Evolutionary conservation across 2,888 invertebrate genomes (phyloP), one percentile per base, ranked within the genome.

Genomic region (Drosophila affinis): DNA sequence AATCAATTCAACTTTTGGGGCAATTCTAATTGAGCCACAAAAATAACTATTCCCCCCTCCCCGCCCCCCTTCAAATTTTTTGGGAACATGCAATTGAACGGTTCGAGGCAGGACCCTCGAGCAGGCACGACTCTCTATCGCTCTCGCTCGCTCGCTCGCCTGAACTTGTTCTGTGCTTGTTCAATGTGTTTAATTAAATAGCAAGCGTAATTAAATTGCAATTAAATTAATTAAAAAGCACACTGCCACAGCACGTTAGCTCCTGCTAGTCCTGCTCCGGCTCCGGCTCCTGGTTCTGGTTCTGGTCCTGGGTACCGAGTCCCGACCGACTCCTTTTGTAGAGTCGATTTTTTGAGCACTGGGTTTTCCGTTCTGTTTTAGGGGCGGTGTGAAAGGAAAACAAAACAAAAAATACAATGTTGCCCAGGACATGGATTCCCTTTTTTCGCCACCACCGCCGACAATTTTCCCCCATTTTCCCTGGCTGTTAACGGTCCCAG

Each of bases 201-300:
- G 88, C 89, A 84, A 88, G 89, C 84, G 89, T 90, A 89, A 89
- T 89, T 89, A 89, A 90, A 90, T 89, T 70, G 79, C 90, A 90
- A 89, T 89, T 89, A 90, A 88, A 89, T 90, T 90, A 90, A 90
- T 90, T 90, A 90, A 86, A 84, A 89, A 89, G 89, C 87, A 87
- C 79, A 81, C 89, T 79, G 79, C 79, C 69, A 62, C 62, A 74
- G 62, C 68, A 67, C 67, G 67, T 71, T 71, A 71, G 72, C 62
- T 62, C 67, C 29, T 39, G 32, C 21, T 21, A 21, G 21, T 21
- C 21, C 21, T 21, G 21, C 21, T 21, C 21, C 21, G 3, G 48
- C 69, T 39, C 53, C 32, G 34, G 55, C 27, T 77, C 46, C 47
- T 72, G 76, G 48, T 44, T 53, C 48, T 21, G 21, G 21, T 21